A percentile compares a stretch with the other conserved stretches of the same genome.
These are phyloP conservation scores for Drosophila nr. perissopoda DNA, from an alignment of 2,888 invertebrate genomes.

Conservation along the genomic window DNA sequence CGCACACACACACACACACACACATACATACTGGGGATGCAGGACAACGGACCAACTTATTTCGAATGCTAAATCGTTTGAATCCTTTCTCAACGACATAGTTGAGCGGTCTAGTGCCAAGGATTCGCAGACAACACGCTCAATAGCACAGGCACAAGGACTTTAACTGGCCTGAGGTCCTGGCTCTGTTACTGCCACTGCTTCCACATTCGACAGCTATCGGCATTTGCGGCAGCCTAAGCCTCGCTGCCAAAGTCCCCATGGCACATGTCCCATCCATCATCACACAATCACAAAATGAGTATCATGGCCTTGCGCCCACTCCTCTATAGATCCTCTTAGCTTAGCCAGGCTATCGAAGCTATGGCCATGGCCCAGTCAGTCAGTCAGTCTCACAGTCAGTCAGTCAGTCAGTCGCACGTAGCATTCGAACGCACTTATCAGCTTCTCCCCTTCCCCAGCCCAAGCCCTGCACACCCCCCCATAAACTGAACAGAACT, in stretches of 20 bases:
- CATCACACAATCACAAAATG: constrained; percentile 82
- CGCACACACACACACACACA: background rate
- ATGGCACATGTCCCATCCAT: constrained; percentile 78
- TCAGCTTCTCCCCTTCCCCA: constrained; percentile 57
- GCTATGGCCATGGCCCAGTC: constrained; percentile 55
- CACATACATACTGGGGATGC: background rate
- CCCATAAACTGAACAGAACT: constrained; percentile 48
- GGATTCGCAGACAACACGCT: constrained; percentile 40
- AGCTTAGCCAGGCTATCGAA: constrained; percentile 25
- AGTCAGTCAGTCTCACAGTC: constrained; percentile 13
- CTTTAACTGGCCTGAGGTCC: constrained; percentile 61
- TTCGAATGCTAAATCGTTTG: constrained; percentile 75
- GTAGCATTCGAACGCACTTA: constrained; percentile 80
- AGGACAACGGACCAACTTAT: constrained; percentile 63
- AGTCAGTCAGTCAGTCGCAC: constrained; percentile 47
- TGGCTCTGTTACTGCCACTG: constrained; percentile 16
- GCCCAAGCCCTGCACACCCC: constrained; percentile 35
- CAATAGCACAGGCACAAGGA: constrained; percentile 58
- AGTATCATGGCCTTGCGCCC: constrained; percentile 68
- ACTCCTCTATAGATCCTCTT: constrained; percentile 3
- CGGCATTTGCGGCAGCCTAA: constrained; percentile 60
- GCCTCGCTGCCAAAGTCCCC: constrained; percentile 47
- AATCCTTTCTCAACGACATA: constrained; percentile 74
- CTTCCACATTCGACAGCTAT: constrained; percentile 55
- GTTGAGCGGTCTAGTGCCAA: constrained; percentile 60